These are phyloP conservation scores for Lampris incognitus DNA, from an alignment of 2,113 vertebrate genomes.

Conservation along the genomic window DNA sequence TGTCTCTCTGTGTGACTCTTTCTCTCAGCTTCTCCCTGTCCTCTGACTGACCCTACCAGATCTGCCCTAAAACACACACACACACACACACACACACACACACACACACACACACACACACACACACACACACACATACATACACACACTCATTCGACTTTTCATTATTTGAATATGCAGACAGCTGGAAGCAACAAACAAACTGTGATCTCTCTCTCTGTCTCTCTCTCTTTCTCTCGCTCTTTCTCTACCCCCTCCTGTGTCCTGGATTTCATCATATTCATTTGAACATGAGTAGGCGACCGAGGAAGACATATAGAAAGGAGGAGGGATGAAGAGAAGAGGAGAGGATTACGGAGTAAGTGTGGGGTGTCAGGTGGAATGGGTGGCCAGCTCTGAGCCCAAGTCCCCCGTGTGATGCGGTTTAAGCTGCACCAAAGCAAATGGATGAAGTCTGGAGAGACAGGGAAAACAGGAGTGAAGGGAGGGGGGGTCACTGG, in stretches of 20 bases:
- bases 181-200: not conserved
- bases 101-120: too few relatives aligned
- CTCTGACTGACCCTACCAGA: not conserved
- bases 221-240: not conserved
- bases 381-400: constrained; percentile 42
- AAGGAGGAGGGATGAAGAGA: not conserved
- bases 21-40: not conserved
- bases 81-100: too few relatives aligned
- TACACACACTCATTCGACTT: not conserved
- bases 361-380: constrained; percentile 49
- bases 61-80: too few relatives aligned
- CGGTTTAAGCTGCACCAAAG: constrained; percentile 63
- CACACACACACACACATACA: too few relatives aligned
- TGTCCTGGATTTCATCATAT: not conserved
- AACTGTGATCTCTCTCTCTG: not conserved
- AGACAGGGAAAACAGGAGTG: constrained; percentile 7
- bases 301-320: not conserved
- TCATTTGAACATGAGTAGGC: not conserved
- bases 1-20: not conserved
- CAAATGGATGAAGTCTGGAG: constrained; percentile 54
- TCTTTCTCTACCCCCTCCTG: not conserved
- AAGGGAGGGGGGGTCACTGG: not conserved
- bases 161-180: not conserved
- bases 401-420: constrained; percentile 54
- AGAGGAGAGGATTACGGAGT: constrained; percentile 32